These are phyloP conservation scores for Caenorhabditis sulstoni DNA, from an alignment of 2,888 invertebrate genomes.

Conservation along the genomic window DNA sequence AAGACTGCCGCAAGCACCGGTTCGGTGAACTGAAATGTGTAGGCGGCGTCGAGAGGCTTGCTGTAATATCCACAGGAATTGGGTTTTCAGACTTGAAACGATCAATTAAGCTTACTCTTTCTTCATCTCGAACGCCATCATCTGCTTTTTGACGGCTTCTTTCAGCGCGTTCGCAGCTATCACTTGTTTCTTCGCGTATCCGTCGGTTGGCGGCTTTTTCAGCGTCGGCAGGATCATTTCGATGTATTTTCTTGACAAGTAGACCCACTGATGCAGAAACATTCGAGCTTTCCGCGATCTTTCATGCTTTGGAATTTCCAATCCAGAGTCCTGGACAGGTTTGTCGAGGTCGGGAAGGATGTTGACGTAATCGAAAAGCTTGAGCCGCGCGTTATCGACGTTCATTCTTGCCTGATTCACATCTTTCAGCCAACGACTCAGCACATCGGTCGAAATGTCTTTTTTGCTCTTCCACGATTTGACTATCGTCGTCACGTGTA, in stretches of 20 bases:
- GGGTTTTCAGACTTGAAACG: neutral
- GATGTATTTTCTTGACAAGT: slow-evolving; percentile 20
- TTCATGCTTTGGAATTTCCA: slow-evolving; percentile 42
- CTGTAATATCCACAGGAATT: neutral
- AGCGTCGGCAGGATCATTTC: slow-evolving; percentile 13
- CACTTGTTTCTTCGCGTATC: slow-evolving; percentile 24
- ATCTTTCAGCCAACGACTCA: slow-evolving; percentile 22
- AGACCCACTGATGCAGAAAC: slow-evolving; percentile 44
- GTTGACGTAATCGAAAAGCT: slow-evolving; percentile 5
- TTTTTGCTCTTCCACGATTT: slow-evolving; percentile 26
- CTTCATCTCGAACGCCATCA: neutral
- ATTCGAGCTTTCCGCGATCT: slow-evolving; percentile 33
- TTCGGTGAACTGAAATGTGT: slow-evolving; percentile 36
- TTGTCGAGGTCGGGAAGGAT: slow-evolving; percentile 6
- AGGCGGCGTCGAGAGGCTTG: slow-evolving; percentile 17
- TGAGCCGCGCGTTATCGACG: slow-evolving; percentile 18
- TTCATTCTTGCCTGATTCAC: slow-evolving; percentile 9
- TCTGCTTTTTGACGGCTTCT: slow-evolving; percentile 25
- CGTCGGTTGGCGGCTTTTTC: slow-evolving; percentile 5
- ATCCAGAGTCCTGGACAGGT: neutral
- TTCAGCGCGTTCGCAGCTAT: slow-evolving; percentile 18
- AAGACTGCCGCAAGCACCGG: slow-evolving; percentile 33
- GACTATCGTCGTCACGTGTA: slow-evolving; percentile 11
- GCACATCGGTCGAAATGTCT: slow-evolving; percentile 1
- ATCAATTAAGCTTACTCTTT: slow-evolving; percentile 20